These are phyloP conservation scores for Sinhomidia bicolor DNA, from an alignment of 2,888 invertebrate species.

Conservation along the genomic window DNA sequence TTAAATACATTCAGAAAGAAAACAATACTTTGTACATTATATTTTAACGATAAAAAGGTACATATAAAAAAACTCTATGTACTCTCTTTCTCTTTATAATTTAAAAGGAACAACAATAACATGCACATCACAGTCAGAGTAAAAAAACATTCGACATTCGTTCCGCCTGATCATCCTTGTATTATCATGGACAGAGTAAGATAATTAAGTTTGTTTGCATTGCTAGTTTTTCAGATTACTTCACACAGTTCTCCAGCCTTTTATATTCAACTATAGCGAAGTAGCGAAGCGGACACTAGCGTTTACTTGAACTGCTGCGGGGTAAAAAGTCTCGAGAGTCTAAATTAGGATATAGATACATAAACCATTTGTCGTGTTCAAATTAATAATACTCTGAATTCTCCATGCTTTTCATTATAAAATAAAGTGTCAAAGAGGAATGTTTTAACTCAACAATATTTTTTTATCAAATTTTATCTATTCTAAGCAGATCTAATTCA, in stretches of 20 bases:
- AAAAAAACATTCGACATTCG: not conserved
- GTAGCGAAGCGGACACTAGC: constrained; percentile 43
- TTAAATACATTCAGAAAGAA: not conserved
- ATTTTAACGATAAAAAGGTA: not conserved
- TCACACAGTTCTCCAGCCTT: constrained; percentile 6
- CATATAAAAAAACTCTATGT: not conserved
- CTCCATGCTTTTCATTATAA: not conserved
- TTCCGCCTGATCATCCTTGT: not conserved
- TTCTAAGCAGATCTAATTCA: not conserved
- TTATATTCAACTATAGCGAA: not conserved
- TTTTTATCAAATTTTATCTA: too few relatives aligned
- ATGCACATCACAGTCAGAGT: constrained; percentile 64
- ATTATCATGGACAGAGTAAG: not conserved
- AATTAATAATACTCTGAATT: not conserved
- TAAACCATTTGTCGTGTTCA: constrained; percentile 6
- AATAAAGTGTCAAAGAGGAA: not conserved
- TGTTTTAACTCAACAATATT: not conserved
- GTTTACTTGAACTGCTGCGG: constrained; percentile 21
- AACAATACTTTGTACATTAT: not conserved
- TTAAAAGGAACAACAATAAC: not conserved
- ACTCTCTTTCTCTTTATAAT: not conserved
- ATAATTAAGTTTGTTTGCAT: constrained; percentile 35
- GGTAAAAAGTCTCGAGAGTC: constrained; percentile 26
- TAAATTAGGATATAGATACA: not conserved
- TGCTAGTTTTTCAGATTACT: constrained; percentile 25